Conservation (phyloP, 2,113 vertebrate genomes). For the Tringa solitaria region DNA sequence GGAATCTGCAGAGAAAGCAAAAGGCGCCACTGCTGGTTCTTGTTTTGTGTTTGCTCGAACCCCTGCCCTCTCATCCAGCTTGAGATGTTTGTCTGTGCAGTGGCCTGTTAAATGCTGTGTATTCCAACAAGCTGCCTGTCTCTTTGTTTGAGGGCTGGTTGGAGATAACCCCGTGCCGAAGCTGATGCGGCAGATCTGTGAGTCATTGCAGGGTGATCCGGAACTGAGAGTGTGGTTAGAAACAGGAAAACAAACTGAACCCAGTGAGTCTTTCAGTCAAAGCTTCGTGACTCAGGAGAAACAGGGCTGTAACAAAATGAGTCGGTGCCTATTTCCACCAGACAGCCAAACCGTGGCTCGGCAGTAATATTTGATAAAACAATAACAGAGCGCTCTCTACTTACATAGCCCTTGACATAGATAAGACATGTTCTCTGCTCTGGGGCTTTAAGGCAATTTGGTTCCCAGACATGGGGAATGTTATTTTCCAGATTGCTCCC, state of each 20-base stretch:
- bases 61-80: background rate
- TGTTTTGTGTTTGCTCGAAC: background rate
- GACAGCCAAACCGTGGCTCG: background rate
- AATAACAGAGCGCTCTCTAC: background rate
- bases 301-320: background rate
- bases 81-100: background rate
- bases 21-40: accelerated
- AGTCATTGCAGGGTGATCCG: background rate
- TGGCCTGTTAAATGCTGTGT: background rate
- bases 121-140: background rate
- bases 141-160: background rate
- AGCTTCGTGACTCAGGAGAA: background rate
- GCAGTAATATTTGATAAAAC: background rate
- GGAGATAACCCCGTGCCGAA: background rate
- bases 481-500: background rate
- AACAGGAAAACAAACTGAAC: background rate
- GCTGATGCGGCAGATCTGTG: background rate
- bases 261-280: background rate
- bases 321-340: background rate
- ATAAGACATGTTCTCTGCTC: background rate
- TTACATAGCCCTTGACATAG: background rate
- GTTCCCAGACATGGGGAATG: background rate
- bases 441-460: background rate
- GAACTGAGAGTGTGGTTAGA: accelerated
- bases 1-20: background rate